Evolutionary conservation across 2,113 vertebrate species (phyloP).

Genomic region (Murina feae): DNA sequence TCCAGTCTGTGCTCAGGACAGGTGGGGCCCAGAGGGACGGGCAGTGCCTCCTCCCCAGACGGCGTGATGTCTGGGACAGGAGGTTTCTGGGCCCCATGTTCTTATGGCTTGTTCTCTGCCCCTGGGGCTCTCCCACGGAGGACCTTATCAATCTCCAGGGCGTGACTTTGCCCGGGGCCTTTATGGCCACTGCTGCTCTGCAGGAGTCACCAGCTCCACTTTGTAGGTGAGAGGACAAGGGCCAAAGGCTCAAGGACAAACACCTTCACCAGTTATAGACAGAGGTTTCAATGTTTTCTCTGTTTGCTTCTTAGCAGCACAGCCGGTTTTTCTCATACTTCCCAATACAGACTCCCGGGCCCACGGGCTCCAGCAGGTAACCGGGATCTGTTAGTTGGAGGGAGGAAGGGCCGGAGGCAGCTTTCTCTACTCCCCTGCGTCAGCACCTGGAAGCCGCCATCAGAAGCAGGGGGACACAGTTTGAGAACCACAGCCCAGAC

Average conservation of each 20-base stretch:
- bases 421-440: not conserved
- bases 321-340: not conserved
- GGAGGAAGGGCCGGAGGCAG: not conserved
- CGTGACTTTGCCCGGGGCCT: not conserved
- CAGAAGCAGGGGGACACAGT: not conserved
- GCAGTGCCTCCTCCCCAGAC: conserved; percentile 35
- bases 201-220: not conserved
- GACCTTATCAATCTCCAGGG: not conserved
- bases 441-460: not conserved
- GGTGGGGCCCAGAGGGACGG: conserved; percentile 26
- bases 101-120: not conserved
- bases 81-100: conserved; percentile 21
- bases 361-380: not conserved
- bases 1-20: conserved; percentile 31
- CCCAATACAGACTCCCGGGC: not conserved
- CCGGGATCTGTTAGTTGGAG: not conserved
- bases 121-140: not conserved
- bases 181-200: not conserved
- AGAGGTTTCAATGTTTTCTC: not conserved
- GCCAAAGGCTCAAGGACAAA: not conserved
- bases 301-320: not conserved
- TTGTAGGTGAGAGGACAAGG: not conserved
- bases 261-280: not conserved
- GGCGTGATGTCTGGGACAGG: not conserved
- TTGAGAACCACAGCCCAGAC: not conserved